phyloP scores from a whole-genome alignment of 2,888 invertebrate species.

The Steromphala cineraria region DNA sequence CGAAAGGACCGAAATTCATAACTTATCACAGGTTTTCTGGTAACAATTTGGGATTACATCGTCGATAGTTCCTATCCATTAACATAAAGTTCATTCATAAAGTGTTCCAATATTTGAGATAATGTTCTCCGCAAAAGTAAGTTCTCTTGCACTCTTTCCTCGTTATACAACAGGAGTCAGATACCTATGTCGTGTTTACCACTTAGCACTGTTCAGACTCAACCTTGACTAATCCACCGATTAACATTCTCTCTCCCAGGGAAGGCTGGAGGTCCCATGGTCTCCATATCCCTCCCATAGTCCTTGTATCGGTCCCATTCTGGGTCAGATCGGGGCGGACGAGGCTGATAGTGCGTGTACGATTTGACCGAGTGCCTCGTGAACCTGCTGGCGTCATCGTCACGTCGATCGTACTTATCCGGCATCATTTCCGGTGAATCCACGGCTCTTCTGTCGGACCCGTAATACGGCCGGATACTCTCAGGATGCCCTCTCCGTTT shows the following conservation, averaged over 20 bases:
- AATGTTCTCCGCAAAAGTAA: no score
- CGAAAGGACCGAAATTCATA: no score
- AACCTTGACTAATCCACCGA: not conserved
- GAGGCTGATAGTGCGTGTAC: not conserved
- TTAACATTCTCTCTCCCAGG: not conserved
- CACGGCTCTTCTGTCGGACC: not conserved
- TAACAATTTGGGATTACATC: no score
- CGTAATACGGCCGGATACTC: not conserved
- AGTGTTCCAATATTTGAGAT: no score
- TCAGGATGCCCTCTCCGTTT: not conserved
- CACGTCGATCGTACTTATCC: slow-evolving; percentile 1
- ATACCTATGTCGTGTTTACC: not conserved
- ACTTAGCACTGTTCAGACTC: not conserved
- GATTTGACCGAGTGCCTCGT: not conserved
- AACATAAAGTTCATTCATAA: no score
- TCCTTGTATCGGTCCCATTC: not conserved
- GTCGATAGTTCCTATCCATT: no score
- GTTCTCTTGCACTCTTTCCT: no score
- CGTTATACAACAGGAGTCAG: no score
- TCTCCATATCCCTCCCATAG: not conserved
- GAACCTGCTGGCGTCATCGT: not conserved
- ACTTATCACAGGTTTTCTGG: no score
- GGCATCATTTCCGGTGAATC: not conserved
- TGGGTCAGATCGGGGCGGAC: not conserved
- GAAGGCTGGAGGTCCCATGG: not conserved